Conservation (phyloP, 2,888 invertebrate species). For the Pyrgus malvae region DNA sequence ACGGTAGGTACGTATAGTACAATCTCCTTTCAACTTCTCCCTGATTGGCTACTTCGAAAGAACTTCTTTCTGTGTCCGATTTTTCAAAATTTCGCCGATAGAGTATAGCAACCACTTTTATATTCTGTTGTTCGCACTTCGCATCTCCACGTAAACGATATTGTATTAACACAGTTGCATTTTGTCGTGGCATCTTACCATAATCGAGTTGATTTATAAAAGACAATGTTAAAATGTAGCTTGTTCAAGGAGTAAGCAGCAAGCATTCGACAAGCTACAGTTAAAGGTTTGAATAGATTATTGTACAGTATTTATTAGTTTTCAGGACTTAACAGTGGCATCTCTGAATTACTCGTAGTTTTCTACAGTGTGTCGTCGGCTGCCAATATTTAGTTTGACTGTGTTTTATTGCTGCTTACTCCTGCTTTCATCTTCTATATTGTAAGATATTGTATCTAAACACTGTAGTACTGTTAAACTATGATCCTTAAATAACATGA, state of each 20-base stretch:
- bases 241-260: conserved; percentile 74
- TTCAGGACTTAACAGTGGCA: no score
- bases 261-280: conserved; percentile 10
- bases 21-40: conserved; percentile 4
- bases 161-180: conserved; percentile 68
- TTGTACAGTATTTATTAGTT: background rate
- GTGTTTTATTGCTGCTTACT: conserved; percentile 59
- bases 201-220: conserved; percentile 44
- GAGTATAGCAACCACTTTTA: conserved; percentile 16
- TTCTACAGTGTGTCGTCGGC: background rate
- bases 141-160: conserved; percentile 62
- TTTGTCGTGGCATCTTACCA: conserved; percentile 65
- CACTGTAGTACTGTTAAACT: conserved; percentile 70
- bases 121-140: conserved; percentile 62
- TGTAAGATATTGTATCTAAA: conserved; percentile 69
- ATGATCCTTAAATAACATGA: conserved; percentile 59
- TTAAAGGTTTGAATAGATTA: background rate
- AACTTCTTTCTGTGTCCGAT: conserved; percentile 19
- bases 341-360: no score
- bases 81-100: conserved; percentile 24
- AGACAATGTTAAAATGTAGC: conserved; percentile 59
- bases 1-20: conserved; percentile 21
- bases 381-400: background rate
- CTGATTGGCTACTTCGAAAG: conserved; percentile 24
- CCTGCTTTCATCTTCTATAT: conserved; percentile 68